Evolutionary conservation across 2,888 invertebrate genomes (phyloP).

Genomic region (Ichneumon xanthorius): DNA sequence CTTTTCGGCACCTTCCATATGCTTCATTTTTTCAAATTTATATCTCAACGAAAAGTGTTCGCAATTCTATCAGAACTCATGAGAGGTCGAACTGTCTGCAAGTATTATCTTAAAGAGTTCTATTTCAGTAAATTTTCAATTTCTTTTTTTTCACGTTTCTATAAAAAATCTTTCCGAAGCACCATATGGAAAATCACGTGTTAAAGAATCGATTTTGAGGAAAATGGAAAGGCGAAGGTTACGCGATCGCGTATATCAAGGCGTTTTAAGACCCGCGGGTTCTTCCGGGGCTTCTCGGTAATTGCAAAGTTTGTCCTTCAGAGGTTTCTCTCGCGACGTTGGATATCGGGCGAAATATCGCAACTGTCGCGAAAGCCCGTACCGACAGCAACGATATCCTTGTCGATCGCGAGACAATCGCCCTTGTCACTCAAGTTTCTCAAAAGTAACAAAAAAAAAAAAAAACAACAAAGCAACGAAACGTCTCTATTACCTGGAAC

Average conservation of each 20-base stretch:
- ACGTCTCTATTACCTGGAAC: conserved; percentile 91
- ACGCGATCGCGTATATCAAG: conserved; percentile 60
- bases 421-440: background rate
- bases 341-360: conserved; percentile 32
- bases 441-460: background rate
- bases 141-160: background rate
- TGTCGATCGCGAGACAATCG: background rate
- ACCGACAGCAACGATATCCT: background rate
- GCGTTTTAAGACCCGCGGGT: conserved; percentile 62
- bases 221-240: conserved; percentile 74
- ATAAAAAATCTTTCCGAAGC: background rate
- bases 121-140: background rate
- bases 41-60: no score
- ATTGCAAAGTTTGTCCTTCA: conserved; percentile 68
- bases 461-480: background rate
- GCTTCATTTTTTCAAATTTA: no score
- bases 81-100: no score
- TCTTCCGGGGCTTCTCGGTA: conserved; percentile 73
- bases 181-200: conserved; percentile 4
- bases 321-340: conserved; percentile 72
- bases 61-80: no score
- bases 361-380: background rate
- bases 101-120: background rate
- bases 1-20: no score
- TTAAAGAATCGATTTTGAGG: conserved; percentile 42